Evolutionary conservation across 1,140 invertebrate species (phyloP), one percentile per base, ranked within the genome.

Genomic region (Oscheius sp.): DNA sequence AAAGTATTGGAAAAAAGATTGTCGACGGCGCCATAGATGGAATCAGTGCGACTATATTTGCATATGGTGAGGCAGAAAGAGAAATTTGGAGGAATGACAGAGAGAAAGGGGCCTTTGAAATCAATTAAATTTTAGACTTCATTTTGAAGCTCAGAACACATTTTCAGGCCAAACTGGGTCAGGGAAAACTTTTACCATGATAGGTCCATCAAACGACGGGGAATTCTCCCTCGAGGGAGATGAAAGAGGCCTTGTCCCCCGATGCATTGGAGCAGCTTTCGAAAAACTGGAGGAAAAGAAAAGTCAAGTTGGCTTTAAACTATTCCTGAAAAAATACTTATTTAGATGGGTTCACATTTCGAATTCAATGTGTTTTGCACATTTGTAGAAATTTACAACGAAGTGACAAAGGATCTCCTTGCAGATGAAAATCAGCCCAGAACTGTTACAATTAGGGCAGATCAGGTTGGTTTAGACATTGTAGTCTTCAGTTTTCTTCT

Each of bases 161-260:
- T 42, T 59, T 68, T 31, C 26, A 68, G 67, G 62, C 34, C 93
- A 95, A 86, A 95, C 93, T 2, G 93, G 93, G 34, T 93, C 91
- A 80, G 94, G 94, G 0, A 96, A 96, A 88, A 95, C 93, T 35
- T 88, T 86, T 73, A 89, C 89, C 4, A 89, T 89, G 88, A 88
- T 88, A 84, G 88, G 71, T 18, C 64, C 72, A 80, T 75, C 79
- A 23, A 79, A 87, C 2, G 87, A 89, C 2, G 86, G 77, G 4
- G 83, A 86, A 75, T 88, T 91, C 28, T 70, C 74, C 10, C 59
- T 45, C 35, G 70, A 78, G n/a, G 52, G 67, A 2, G 20, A 58
- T 10, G n/a, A n/a, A n/a, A 75, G 79, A 32, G 87, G 87, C 1
- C 92, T 95, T 85, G 93, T 94, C 77, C 92, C 93, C 3, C 87